Evolutionary conservation across 35 echinoderm and acorn worm species (phyloP), one percentile per base, ranked within the genome.

Genomic region (Hemicentrotus pulcherrimus): DNA sequence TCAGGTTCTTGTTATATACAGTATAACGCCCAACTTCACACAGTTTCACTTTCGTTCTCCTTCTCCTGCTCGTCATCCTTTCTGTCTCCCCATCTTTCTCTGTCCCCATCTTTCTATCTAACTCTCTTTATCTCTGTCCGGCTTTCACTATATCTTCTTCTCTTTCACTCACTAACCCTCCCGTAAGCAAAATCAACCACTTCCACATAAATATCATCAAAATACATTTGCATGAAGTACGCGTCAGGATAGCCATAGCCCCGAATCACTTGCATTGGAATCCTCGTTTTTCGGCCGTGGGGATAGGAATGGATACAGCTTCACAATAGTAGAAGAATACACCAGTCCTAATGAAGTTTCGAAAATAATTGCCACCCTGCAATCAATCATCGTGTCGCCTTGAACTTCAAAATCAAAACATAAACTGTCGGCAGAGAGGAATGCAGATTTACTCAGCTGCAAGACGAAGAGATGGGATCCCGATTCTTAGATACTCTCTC

Each of bases 401-500:
- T 90, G 88, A 90, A 90, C 88, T 90, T 90, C 88, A 47, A 90
- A 90, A 90, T 47, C 32, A 90, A 90, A 90, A 90, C 88, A 90
- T 45, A 47, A 90, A 78, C 65, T 78, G 88, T 47, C 88, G 13
- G 88, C 33, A 32, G 88, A 47, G 88, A 78, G 65, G 65, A 78
- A 78, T 78, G 18, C 65, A 7, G 65, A 78, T 78, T 78, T 78
- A 78, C 65, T 78, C 65, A 78, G 65, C 65, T 78, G 65, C 65
- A 18, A n/a, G 19, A 78, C 65, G 65, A 78, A 78, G 65, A 78
- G 65, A 28, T 30, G 19, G 18, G 65, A 78, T 4, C 15, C 16
- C 16, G 16, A 59, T 59, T 59, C 52, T 59, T 2, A 59, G 9
- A 41, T 1, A 59, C 65, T 78, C 9, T 55, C 50, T 55, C 50